phyloP scores from a whole-genome alignment of 1,140 invertebrate genomes.

The Panagrolaimus sp. region DNA sequence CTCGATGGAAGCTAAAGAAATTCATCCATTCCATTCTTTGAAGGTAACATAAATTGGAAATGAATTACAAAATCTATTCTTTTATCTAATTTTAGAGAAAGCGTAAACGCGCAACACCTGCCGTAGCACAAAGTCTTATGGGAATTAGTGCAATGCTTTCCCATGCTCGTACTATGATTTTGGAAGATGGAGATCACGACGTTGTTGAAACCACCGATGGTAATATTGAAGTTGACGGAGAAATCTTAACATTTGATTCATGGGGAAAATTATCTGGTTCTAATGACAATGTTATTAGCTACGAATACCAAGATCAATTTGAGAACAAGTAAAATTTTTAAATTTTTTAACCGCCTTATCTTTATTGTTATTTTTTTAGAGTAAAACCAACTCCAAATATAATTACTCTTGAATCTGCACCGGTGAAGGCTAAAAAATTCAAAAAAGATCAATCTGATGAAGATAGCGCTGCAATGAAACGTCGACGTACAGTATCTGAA shows the following conservation, averaged over 20 bases:
- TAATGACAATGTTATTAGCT: background rate
- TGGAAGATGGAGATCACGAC: constrained; percentile 3
- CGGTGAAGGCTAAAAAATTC: background rate
- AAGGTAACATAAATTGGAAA: too few relatives aligned
- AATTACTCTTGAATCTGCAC: background rate
- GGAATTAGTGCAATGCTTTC: background rate
- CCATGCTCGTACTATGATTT: background rate
- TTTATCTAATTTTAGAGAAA: too few relatives aligned
- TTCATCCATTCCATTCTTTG: background rate
- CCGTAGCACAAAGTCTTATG: background rate
- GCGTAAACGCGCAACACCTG: too few relatives aligned
- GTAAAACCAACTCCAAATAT: background rate
- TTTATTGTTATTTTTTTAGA: background rate
- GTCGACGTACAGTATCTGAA: background rate
- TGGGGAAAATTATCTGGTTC: background rate
- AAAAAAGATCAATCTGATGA: constrained; percentile 1
- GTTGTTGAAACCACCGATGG: background rate
- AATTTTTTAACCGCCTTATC: background rate
- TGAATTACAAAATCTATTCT: too few relatives aligned
- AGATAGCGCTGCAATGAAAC: background rate
- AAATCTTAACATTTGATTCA: background rate
- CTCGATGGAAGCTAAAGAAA: background rate
- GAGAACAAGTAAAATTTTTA: background rate
- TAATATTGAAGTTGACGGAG: constrained; percentile 1
- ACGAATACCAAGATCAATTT: background rate